Evolutionary conservation across 2,797 vertebrate species (phyloP).

Genomic region (Sternotherus odoratus): DNA sequence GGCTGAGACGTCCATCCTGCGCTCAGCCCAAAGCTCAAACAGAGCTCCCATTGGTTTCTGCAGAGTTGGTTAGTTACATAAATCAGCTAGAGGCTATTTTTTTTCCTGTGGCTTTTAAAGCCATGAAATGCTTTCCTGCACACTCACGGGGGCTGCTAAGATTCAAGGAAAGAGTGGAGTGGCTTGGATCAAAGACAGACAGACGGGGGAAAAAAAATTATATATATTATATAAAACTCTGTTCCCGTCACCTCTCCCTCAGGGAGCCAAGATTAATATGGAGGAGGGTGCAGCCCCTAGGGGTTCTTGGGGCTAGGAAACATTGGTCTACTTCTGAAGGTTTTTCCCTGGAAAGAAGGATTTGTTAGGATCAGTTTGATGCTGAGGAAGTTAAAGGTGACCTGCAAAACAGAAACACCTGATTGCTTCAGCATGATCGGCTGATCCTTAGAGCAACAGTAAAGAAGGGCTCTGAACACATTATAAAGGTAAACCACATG

Average conservation of each 20-base stretch:
- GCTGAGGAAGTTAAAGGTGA: neutral
- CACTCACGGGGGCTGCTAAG: neutral
- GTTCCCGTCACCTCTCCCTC: neutral
- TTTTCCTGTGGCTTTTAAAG: neutral
- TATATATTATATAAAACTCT: neutral
- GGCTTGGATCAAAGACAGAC: neutral
- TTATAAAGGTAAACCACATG: neutral
- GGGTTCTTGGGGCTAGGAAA: neutral
- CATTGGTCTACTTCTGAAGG: neutral
- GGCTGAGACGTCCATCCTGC: neutral
- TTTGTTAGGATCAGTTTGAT: neutral
- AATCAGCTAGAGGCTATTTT: neutral
- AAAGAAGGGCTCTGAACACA: neutral
- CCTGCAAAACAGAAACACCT: neutral
- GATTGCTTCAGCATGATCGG: too few species aligned
- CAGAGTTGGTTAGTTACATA: neutral
- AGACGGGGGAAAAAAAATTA: neutral
- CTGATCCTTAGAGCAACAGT: neutral
- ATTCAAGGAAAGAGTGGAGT: neutral
- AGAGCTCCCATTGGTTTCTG: neutral
- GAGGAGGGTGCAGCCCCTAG: neutral
- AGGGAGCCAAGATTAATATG: neutral
- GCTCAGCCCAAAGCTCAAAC: neutral
- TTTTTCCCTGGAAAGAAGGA: neutral
- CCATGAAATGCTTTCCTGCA: neutral